A percentile compares a stretch with the other conserved stretches of the same genome.
Evolutionary conservation across 2,888 invertebrate genomes (phyloP).

Genomic region (Eupithecia vulgata): DNA sequence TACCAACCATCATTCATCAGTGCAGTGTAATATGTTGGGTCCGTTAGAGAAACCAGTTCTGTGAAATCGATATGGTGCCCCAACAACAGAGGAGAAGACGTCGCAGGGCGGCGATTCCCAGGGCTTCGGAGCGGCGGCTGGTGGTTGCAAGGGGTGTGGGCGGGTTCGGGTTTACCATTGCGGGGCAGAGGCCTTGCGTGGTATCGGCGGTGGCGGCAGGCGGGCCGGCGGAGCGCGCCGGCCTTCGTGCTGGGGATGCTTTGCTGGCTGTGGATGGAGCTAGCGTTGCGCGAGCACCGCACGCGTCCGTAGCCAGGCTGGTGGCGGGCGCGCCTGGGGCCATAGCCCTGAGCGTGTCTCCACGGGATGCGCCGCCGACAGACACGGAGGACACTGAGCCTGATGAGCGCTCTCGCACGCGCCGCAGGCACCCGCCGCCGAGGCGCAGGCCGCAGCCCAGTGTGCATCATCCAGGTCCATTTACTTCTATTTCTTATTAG

Average conservation of each 20-base stretch:
- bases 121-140: slow-evolving; percentile 89
- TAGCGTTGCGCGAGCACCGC: slow-evolving; percentile 95
- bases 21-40: slow-evolving; percentile 43
- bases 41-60: slow-evolving; percentile 46
- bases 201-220: slow-evolving; percentile 95
- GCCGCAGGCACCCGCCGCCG: slow-evolving; percentile 74
- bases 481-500: neutral
- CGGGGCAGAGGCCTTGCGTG: slow-evolving; percentile 97
- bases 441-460: slow-evolving; percentile 71
- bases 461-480: slow-evolving; percentile 73
- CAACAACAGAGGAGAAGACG: slow-evolving; percentile 78
- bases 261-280: slow-evolving; percentile 95
- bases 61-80: slow-evolving; percentile 71
- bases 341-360: slow-evolving; percentile 92
- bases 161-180: slow-evolving; percentile 99
- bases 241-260: slow-evolving; percentile 95
- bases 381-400: slow-evolving; percentile 80
- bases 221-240: slow-evolving; percentile 94
- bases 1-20: slow-evolving; percentile 34
- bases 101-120: slow-evolving; percentile 68
- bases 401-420: slow-evolving; percentile 72
- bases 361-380: slow-evolving; percentile 74
- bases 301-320: slow-evolving; percentile 95
- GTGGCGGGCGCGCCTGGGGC: slow-evolving; percentile 94
- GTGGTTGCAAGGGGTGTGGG: slow-evolving; percentile 93